A percentile compares a stretch with the other conserved stretches of the same genome.
Evolutionary conservation across 2,113 vertebrate species (phyloP).

Genomic region (Eptatretus burgeri): DNA sequence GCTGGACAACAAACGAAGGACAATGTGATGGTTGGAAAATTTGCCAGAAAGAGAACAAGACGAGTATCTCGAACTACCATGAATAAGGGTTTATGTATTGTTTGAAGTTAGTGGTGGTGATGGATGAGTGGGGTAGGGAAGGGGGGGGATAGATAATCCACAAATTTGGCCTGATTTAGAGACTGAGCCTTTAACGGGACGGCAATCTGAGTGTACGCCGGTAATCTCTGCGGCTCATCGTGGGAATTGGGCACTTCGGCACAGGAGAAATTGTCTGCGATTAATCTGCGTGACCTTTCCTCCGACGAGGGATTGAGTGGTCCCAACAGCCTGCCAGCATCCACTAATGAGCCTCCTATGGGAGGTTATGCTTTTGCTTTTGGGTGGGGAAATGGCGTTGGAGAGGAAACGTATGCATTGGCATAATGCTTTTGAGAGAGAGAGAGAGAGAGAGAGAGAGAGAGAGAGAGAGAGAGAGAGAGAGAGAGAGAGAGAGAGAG

Average conservation of each 20-base stretch:
- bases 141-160: too few species aligned
- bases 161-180: neutral
- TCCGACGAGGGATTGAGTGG: neutral
- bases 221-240: slow-evolving; percentile 6
- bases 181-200: neutral
- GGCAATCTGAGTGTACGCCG: neutral
- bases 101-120: too few species aligned
- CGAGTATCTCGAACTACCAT: too few species aligned
- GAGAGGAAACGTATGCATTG: too few species aligned
- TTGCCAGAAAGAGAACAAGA: too few species aligned
- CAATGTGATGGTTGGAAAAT: too few species aligned
- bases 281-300: slow-evolving; percentile 6
- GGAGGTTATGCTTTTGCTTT: too few species aligned
- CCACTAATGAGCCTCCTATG: neutral
- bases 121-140: too few species aligned
- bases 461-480: neutral
- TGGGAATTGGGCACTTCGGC: neutral
- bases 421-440: neutral
- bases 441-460: neutral
- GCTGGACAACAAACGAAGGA: too few species aligned
- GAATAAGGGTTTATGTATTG: too few species aligned
- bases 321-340: neutral
- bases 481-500: neutral
- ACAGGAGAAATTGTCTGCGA: slow-evolving; percentile 4
- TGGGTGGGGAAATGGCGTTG: too few species aligned